Percentiles rank a stretch among this genome's conserved stretches.
Evolutionary conservation across 2,797 vertebrate species (phyloP).

Genomic region (Notolepis coatsorum): DNA sequence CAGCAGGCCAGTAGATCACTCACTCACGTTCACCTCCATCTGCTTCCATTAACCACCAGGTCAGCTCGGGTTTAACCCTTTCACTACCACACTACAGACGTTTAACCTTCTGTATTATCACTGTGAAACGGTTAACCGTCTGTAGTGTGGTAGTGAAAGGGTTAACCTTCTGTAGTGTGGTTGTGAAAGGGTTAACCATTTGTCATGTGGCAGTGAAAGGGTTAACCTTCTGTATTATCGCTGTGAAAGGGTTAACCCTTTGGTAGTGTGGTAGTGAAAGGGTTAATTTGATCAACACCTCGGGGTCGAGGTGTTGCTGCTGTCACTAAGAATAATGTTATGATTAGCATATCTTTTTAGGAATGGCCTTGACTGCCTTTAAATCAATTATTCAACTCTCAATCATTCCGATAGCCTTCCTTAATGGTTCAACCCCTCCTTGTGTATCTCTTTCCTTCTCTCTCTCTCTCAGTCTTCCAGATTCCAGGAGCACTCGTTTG

Average conservation of each 20-base stretch:
- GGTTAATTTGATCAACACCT: background rate
- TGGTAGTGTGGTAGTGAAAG: no score
- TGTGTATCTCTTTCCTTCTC: constrained; percentile 10
- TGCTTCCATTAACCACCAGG: background rate
- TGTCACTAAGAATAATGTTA: background rate
- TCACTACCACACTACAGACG: no score
- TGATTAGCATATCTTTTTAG: background rate
- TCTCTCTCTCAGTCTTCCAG: constrained; percentile 22
- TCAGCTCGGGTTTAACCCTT: background rate
- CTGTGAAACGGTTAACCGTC: no score
- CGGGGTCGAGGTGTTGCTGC: background rate
- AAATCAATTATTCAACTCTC: background rate
- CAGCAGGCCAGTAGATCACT: constrained; percentile 4
- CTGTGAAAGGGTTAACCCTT: no score
- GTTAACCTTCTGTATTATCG: no score
- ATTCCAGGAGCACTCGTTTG: constrained; percentile 48
- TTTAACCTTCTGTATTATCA: no score
- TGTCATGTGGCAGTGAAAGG: no score
- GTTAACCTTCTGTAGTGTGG: no score
- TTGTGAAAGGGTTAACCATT: no score
- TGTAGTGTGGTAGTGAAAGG: no score
- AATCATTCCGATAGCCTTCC: background rate
- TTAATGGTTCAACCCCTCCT: background rate
- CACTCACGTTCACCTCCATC: background rate
- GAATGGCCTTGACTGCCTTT: background rate